phyloP scores from a whole-genome alignment of 2,797 vertebrate genomes.

The Phyllotis vaccarum region DNA sequence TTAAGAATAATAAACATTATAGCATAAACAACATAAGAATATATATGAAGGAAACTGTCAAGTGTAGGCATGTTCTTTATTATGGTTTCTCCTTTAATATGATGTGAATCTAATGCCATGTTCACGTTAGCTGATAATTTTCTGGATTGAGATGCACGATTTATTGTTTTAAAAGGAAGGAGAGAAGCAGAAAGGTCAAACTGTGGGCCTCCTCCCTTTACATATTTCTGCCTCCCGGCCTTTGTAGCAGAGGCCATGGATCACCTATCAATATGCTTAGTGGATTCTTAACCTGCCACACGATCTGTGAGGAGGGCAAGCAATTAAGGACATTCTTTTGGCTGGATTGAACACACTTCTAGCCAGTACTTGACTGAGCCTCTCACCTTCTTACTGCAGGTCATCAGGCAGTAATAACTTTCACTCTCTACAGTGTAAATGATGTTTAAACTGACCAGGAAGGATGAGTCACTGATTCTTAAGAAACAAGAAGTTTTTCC shows the following conservation, averaged over 20 bases:
- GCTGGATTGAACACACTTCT: background rate
- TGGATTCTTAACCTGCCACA: background rate
- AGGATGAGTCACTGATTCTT: background rate
- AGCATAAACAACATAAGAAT: background rate
- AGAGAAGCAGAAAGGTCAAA: background rate
- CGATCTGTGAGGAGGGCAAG: background rate
- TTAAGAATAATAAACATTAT: background rate
- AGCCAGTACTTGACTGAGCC: background rate
- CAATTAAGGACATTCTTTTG: background rate
- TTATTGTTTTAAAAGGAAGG: background rate
- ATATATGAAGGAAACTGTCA: background rate
- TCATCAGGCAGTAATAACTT: background rate
- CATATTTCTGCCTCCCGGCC: accelerated
- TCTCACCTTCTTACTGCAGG: background rate
- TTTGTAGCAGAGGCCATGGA: background rate
- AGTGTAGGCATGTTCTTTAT: background rate
- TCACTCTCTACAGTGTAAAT: background rate
- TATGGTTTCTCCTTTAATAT: background rate
- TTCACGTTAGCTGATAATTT: background rate
- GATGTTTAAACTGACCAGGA: background rate
- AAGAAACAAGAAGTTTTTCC: background rate
- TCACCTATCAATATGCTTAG: background rate
- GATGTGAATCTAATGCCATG: background rate
- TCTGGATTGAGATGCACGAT: background rate
- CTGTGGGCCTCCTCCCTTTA: background rate